These are phyloP conservation scores for Heliconius charithonia DNA, from an alignment of 2,888 invertebrate species.

Conservation along the genomic window DNA sequence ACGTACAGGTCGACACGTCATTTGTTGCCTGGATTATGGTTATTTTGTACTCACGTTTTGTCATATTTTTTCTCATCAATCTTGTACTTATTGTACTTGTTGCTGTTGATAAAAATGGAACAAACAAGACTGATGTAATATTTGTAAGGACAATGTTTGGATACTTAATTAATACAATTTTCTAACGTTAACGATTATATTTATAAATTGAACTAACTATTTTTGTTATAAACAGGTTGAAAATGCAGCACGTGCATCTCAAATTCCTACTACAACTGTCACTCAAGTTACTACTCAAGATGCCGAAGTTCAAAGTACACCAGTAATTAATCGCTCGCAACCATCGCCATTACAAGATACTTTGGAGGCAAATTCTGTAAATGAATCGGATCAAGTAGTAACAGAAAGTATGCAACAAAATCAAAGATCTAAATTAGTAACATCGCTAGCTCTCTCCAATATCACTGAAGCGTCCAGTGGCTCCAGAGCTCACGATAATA, in stretches of 20 bases:
- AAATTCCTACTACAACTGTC: neutral
- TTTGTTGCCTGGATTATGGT: conserved; percentile 75
- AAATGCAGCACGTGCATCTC: neutral
- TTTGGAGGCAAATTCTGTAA: conserved; percentile 19
- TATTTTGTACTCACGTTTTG: conserved; percentile 73
- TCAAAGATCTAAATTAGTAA: conserved; percentile 5
- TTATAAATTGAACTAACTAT: neutral
- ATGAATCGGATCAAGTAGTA: conserved; percentile 20
- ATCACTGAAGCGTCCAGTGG: conserved; percentile 41
- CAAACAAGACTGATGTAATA: conserved; percentile 42
- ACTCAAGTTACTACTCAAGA: conserved; percentile 18
- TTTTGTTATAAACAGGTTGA: conserved; percentile 5
- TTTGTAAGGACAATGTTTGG: conserved; percentile 51
- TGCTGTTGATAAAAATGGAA: conserved; percentile 57
- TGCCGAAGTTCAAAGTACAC: conserved; percentile 34
- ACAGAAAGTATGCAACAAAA: conserved; percentile 23
- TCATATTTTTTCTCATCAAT: conserved; percentile 77
- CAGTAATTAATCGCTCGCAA: conserved; percentile 2
- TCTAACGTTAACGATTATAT: neutral
- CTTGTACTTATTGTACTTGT: conserved; percentile 63
- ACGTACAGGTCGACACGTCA: conserved; percentile 57
- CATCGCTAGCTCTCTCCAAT: conserved; percentile 32
- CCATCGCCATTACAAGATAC: conserved; percentile 11
- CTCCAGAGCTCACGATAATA: conserved; percentile 42
- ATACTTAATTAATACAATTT: neutral